Evolutionary conservation across 2,797 vertebrate species (phyloP), one percentile per base, ranked within the genome.

Genomic region (Brotula barbata): DNA sequence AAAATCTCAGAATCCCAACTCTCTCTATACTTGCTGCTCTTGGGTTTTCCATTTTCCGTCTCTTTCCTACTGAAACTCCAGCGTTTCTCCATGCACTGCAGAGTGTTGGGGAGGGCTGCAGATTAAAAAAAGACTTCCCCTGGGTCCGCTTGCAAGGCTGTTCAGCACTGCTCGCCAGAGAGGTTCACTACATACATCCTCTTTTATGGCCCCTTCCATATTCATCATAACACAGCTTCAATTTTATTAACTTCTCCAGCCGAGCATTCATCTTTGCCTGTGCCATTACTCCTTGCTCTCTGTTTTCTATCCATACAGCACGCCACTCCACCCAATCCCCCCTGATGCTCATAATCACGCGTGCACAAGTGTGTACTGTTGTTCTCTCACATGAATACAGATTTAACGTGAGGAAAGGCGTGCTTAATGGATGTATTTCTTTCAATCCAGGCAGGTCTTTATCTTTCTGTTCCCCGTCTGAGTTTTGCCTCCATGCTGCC

Each of bases 181-280:
- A 89, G 80, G 86, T 86, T 86, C 87, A 88, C 86, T 84, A 88
- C 88, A 89, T 83, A 88, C 85, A 85, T 87, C 87, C 80, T 88
- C 80, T 89, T 90, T 90, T 86, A 90, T 85, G 78, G 83, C 74
- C 73, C 83, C 81, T 87, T 89, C 82, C 84, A 88, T 91, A 90
- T 90, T 89, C 87, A 89, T 90, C 87, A 91, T 85, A 89, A 89
- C 84, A 86, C 67, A 84, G 81, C 86, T 87, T 89, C 78, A 83
- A 73, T 88, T 90, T 89, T 89, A 89, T 89, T 89, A 91, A 89
- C 86, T 87, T 87, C 88, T 88, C 80, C 75, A 87, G 75, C 78
- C 85, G 83, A 85, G 86, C 88, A 87, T 86, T 86, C 70, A 81
- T 86, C 78, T 77, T 65, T 59, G 62, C 74, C 73, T 67, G 49